Base-by-base conservation (phyloP, 2,888 invertebrate genomes). In the Oligia fasciuncula region DNA sequence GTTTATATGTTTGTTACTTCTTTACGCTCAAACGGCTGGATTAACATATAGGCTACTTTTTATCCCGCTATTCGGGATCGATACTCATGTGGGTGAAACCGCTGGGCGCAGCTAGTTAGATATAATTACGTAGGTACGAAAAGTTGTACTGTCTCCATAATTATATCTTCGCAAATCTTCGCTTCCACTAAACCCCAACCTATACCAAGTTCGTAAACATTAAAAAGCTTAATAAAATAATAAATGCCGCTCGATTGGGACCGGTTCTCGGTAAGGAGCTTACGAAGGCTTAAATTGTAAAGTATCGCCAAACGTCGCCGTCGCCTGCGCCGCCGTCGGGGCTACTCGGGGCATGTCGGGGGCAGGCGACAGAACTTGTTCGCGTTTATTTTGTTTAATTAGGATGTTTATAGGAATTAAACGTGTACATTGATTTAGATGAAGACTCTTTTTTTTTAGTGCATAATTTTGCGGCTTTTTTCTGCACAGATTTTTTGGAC, bases 141-240 rank as follows among this genome's bases (percentile, higher is more conserved):
- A 54, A 54, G 19, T 54, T 0, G 19, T 19, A 19, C 19, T 8
- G 54, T 54, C 19, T 60, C 9, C 57, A 57, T 57, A 23, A n/a
- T 11, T 60, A 40, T 43, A 62, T 71, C 71, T 62, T 57, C 23
- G 40, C 35, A 35, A 40, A 70, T 68, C 73, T 23, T 76, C 51
- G 76, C 81, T 73, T 54, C 23, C 35, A 67, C n/a, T 85, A 46
- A 49, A 66, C 73, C 23, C 43, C 43, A 29, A 63, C 68, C 68
- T 82, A 68, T 62, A 40, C 78, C 40, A 68, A 81, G 85, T 90
- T 81, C 84, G 88, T 86, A 90, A 90, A 91, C 91, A 90, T 91
- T 91, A 91, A 91, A 90, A 91, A 90, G 90, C 88, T 87, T 92
- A 91, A 93, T 93, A 92, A 93, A 94, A 92, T 91, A 92, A 93